Conservation (phyloP, 2,797 vertebrate species). For the Astyanax mexicanus region DNA sequence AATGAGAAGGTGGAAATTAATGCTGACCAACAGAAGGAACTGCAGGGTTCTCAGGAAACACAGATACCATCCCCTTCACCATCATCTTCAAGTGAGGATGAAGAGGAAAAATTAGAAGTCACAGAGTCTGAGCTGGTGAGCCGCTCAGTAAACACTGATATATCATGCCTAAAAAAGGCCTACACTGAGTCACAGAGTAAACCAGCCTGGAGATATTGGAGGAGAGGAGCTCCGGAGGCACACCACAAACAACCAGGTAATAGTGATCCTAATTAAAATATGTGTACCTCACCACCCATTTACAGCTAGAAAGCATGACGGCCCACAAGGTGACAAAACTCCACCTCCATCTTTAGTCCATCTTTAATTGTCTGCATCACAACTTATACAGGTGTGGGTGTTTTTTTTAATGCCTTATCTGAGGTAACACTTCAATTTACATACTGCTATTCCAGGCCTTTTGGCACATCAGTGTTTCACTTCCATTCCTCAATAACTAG, state of each 20-base stretch:
- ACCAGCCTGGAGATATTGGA: conserved; percentile 84
- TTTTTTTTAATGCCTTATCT: too few relatives aligned
- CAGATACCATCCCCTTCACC: conserved; percentile 51
- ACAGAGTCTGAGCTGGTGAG: conserved; percentile 52
- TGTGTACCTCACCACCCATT: too few relatives aligned
- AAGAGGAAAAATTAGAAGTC: conserved; percentile 42
- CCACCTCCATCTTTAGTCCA: too few relatives aligned
- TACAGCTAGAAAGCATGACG: too few relatives aligned
- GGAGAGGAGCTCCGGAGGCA: conserved; percentile 74
- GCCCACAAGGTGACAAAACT: too few relatives aligned
- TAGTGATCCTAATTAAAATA: neutral
- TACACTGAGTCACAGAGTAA: conserved; percentile 54
- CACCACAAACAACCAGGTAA: conserved; percentile 79
- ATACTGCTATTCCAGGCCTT: too few relatives aligned
- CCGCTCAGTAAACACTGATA: conserved; percentile 66
- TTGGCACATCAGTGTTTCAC: too few relatives aligned
- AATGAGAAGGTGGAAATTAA: conserved; percentile 53
- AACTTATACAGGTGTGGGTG: too few relatives aligned
- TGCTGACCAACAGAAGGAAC: conserved; percentile 56
- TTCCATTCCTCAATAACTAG: too few relatives aligned
- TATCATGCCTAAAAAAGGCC: conserved; percentile 59
- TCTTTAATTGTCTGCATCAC: too few relatives aligned
- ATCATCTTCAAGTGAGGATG: conserved; percentile 55
- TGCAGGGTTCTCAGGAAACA: conserved; percentile 52
- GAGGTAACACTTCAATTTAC: too few relatives aligned